Conservation (phyloP, 2,888 invertebrate genomes). For the Cotesia congregata region DNA sequence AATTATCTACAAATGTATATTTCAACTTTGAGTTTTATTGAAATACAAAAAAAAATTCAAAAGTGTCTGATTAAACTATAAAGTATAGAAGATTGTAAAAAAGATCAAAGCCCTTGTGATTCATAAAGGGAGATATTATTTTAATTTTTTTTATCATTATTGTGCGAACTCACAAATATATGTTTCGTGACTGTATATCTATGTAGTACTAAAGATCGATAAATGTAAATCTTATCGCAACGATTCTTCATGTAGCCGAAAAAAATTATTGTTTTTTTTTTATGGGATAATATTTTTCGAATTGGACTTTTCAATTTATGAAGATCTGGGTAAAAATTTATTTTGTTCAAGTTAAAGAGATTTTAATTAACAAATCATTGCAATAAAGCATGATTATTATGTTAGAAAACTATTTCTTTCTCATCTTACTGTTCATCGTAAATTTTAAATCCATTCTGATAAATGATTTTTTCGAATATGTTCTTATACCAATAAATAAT, state of each 20-base stretch:
- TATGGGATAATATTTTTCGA: neutral
- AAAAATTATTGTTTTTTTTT: neutral
- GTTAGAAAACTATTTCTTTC: too few species aligned
- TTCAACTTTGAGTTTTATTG: too few species aligned
- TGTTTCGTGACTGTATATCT: neutral
- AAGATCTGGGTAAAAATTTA: neutral
- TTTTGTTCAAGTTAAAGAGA: neutral
- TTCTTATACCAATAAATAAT: too few species aligned
- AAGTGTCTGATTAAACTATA: too few species aligned
- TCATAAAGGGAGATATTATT: slow-evolving; percentile 1
- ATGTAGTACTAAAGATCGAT: neutral
- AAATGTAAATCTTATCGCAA: neutral
- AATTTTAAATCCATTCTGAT: too few species aligned
- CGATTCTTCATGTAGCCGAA: neutral
- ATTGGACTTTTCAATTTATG: neutral
- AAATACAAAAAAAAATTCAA: too few species aligned
- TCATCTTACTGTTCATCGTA: too few species aligned
- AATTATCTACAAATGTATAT: slow-evolving; percentile 43
- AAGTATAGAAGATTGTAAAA: too few species aligned
- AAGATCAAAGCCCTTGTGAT: neutral
- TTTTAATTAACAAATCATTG: neutral
- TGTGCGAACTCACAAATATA: neutral
- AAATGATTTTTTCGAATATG: too few species aligned
- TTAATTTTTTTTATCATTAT: neutral
- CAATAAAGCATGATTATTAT: too few species aligned